Percentiles rank a stretch among this genome's conserved stretches.
Evolutionary conservation across 2,888 invertebrate genomes (phyloP).

Genomic region (Tryphoninae sp.): DNA sequence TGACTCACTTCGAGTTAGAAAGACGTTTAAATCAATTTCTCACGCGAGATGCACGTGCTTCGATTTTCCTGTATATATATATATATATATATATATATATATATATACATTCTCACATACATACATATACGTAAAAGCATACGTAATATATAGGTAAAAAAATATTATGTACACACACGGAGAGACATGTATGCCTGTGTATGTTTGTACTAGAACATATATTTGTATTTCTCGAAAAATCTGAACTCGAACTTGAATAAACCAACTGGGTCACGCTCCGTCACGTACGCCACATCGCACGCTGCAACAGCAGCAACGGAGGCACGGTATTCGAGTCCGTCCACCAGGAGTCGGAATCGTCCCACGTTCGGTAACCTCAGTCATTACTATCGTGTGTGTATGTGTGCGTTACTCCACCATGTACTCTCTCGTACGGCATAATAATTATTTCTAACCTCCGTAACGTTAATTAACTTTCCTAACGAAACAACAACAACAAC

Average conservation of each 20-base stretch:
- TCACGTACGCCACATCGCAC: conserved; percentile 58
- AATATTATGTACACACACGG: too few species aligned
- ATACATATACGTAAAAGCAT: background rate
- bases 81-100: background rate
- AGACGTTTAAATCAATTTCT: conserved; percentile 10
- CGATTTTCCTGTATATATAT: conserved; percentile 2
- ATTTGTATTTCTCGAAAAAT: conserved; percentile 33
- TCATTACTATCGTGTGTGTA: background rate
- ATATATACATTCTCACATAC: background rate
- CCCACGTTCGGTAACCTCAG: conserved; percentile 52
- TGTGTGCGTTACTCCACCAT: background rate
- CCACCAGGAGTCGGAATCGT: conserved; percentile 46
- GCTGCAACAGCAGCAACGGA: conserved; percentile 16
- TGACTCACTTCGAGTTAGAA: background rate
- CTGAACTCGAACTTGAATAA: conserved; percentile 57
- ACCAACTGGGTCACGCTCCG: conserved; percentile 64
- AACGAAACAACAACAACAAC: background rate
- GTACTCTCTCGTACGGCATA: conserved; percentile 35
- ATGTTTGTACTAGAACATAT: too few species aligned
- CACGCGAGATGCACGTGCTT: background rate
- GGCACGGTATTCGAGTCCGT: conserved; percentile 26
- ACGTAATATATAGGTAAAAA: too few species aligned
- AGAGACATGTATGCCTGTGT: too few species aligned
- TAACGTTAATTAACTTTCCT: conserved; percentile 43
- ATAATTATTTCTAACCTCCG: conserved; percentile 41